Conservation (phyloP, 2,113 vertebrate genomes). For the Callopanchax toddi region DNA sequence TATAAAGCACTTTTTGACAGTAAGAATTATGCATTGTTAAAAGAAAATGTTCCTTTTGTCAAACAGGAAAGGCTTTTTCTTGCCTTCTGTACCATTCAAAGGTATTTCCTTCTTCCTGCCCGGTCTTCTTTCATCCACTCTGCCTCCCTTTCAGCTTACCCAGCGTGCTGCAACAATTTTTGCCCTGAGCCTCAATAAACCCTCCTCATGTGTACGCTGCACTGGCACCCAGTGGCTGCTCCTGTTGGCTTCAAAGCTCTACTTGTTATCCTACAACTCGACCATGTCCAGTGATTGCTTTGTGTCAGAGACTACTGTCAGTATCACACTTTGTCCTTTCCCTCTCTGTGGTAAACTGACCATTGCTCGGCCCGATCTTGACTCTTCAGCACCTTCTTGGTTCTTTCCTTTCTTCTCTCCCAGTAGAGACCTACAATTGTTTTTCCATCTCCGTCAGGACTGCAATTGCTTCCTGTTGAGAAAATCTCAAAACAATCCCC, state of each 20-base stretch:
- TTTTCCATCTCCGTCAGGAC: slow-evolving; percentile 24
- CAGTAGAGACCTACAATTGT: slow-evolving; percentile 21
- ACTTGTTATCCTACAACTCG: slow-evolving; percentile 23
- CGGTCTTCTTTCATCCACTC: slow-evolving; percentile 21
- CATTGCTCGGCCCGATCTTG: slow-evolving; percentile 10
- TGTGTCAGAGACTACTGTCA: not conserved
- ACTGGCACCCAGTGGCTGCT: slow-evolving; percentile 48
- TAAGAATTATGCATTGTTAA: slow-evolving; percentile 5
- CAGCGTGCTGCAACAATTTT: slow-evolving; percentile 30
- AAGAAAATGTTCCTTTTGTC: slow-evolving; percentile 19
- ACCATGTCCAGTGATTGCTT: slow-evolving; percentile 15
- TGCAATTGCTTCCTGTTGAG: slow-evolving; percentile 27
- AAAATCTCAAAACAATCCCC: slow-evolving; percentile 8
- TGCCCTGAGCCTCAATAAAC: slow-evolving; percentile 22
- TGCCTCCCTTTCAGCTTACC: slow-evolving; percentile 36
- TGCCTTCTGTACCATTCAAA: slow-evolving; percentile 7
- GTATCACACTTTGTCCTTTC: not conserved
- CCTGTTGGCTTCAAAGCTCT: slow-evolving; percentile 25
- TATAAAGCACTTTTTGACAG: not conserved
- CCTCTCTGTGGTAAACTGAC: slow-evolving; percentile 40
- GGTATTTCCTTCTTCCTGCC: slow-evolving; percentile 7
- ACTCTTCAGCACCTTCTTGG: slow-evolving; percentile 20
- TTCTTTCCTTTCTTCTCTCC: slow-evolving; percentile 2
- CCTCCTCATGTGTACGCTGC: slow-evolving; percentile 11
- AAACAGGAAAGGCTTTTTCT: slow-evolving; percentile 9